Conservation (phyloP, 2,797 vertebrate species). For the Paedocypris micromegethes region DNA sequence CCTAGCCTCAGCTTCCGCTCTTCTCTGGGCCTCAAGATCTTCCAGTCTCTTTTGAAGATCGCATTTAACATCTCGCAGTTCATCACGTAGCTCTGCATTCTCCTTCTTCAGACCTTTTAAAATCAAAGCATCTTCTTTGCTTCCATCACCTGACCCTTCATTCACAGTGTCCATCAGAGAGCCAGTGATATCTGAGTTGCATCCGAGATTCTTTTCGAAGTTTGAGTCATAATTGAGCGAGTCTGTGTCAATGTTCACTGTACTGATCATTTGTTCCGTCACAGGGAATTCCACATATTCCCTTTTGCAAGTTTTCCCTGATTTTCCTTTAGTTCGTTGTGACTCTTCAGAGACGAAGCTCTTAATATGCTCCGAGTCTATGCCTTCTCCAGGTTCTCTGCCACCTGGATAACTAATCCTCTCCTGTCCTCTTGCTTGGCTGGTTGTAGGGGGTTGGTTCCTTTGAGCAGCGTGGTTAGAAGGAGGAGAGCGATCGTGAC, state of each 20-base stretch:
- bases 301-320: slow-evolving; percentile 16
- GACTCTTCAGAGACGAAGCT: slow-evolving; percentile 44
- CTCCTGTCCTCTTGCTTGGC: slow-evolving; percentile 42
- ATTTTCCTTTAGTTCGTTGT: slow-evolving; percentile 32
- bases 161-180: neutral
- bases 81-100: slow-evolving; percentile 61
- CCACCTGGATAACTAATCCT: slow-evolving; percentile 56
- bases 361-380: slow-evolving; percentile 66
- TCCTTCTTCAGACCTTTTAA: slow-evolving; percentile 57
- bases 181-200: slow-evolving; percentile 14
- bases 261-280: slow-evolving; percentile 39
- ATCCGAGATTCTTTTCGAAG: slow-evolving; percentile 18
- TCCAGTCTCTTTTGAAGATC: slow-evolving; percentile 69
- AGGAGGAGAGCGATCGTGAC: slow-evolving; percentile 39
- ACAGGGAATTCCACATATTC: slow-evolving; percentile 26
- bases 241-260: slow-evolving; percentile 43
- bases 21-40: slow-evolving; percentile 68
- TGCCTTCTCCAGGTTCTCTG: slow-evolving; percentile 74
- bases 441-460: slow-evolving; percentile 48
- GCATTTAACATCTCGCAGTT: slow-evolving; percentile 61
- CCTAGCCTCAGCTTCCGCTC: slow-evolving; percentile 65
- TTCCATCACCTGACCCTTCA: slow-evolving; percentile 14
- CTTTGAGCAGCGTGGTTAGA: slow-evolving; percentile 39
- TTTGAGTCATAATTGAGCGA: slow-evolving; percentile 37
- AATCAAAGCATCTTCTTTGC: slow-evolving; percentile 20